phyloP scores from a whole-genome alignment of 2,888 invertebrate genomes.

The Crematogaster levior region DNA sequence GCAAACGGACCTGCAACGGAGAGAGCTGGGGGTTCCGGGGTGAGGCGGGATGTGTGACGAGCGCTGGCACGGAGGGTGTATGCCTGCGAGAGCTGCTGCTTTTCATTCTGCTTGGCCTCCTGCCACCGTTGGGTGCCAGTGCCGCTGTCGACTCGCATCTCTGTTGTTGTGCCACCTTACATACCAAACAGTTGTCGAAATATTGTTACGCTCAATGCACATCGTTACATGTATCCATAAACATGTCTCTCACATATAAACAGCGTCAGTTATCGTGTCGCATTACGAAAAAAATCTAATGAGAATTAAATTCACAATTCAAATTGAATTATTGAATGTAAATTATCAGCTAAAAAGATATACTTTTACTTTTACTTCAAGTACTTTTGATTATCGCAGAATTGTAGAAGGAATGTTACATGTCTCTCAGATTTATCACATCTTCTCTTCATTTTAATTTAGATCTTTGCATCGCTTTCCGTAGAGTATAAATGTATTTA shows the following conservation, averaged over 20 bases:
- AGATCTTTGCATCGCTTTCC: neutral
- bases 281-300: constrained; percentile 2
- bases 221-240: neutral
- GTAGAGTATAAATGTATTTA: neutral
- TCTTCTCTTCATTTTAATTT: neutral
- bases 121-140: constrained; percentile 79
- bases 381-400: constrained; percentile 17
- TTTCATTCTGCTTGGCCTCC: constrained; percentile 87
- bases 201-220: constrained; percentile 59
- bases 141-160: constrained; percentile 81
- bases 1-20: constrained; percentile 88
- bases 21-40: constrained; percentile 90
- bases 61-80: constrained; percentile 78
- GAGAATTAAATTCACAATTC: neutral
- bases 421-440: neutral
- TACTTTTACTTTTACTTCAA: neutral
- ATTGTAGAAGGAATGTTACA: neutral
- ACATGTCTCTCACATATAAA: neutral
- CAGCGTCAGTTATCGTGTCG: neutral
- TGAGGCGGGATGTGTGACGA: constrained; percentile 83
- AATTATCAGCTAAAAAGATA: constrained; percentile 6
- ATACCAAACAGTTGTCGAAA: constrained; percentile 67
- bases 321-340: neutral
- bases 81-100: constrained; percentile 84
- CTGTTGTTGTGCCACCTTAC: constrained; percentile 83